Evolutionary conservation across 2,113 vertebrate genomes (phyloP), one percentile per base, ranked within the genome.

Genomic region (Phasianus colchicus): DNA sequence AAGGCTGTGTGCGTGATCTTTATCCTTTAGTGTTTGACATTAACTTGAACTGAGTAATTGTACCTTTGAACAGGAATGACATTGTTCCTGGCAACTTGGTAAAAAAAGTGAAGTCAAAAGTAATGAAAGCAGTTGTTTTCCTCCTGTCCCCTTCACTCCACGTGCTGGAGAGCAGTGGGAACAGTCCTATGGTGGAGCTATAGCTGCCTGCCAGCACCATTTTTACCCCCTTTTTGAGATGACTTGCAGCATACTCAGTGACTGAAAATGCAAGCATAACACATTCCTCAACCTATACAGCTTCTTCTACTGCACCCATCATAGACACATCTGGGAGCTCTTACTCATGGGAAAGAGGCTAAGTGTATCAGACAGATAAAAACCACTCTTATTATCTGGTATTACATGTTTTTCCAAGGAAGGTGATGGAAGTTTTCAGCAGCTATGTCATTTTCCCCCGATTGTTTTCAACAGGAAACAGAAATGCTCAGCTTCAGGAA

Each of bases 361-460:
- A 87, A 75, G 17, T 50, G 25, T 76, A 36, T 43, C 50, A 77
- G 65, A 57, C 7, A 80, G 91, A 71, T 84, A 92, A 91, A 61
- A 71, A 85, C 12, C 54, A 57, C 36, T 55, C 82, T 50, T 42
- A 67, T 10, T 77, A 70, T 19, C 70, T 94, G 16, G 14, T 60
- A 63, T n/a, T 25, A 13, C 6, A 21, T 69, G 15, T 47, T 76
- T 82, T 93, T 88, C 93, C 86, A 84, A 43, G 22, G 13, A 14
- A 27, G 22, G 19, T 90, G 45, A 72, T 16, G 1, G 1, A 77
- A 89, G 36, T 25, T 88, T 95, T 92, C 70, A 58, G 94, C 34
- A 50, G n/a, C 93, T 40, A 45, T 93, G 80, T 94, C 54, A 77
- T 87, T 43, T 97, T 86, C 78, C 88, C 27, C 6, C 16, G 15